Base-by-base conservation (phyloP, 2,797 vertebrate genomes). In the Anolis apletophallus region DNA sequence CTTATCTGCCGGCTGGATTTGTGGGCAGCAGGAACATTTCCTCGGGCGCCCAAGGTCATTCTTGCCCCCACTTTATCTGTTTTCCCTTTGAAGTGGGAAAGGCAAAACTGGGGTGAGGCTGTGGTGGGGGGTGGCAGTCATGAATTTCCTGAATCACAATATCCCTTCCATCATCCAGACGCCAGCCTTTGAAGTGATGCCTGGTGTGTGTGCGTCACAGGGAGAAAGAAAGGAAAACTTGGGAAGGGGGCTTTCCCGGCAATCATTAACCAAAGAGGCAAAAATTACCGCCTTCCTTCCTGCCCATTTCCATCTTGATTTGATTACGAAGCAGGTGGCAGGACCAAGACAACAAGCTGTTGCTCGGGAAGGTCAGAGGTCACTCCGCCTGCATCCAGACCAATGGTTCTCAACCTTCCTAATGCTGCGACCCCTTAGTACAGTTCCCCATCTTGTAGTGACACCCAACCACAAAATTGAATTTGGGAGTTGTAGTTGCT, bases 51-150 rank as follows among this genome's bases (percentile, higher is more conserved):
- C 71, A 80, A 80, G 80, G 61, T 79, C 80, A 46, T 55, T 83
- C 87, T 76, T 78, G 76, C 79, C 69, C 74, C 67, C 34, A 54
- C 78, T 87, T 86, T 83, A 79, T 82, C 85, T 77, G 72, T 64
- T 69, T 17, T 69, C 46, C 72, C 77, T 88, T 85, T 91, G 84
- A 92, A 88, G 89, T 85, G 71, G 71, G 69, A 57, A 77, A 84
- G 78, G 73, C 46, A 8, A 46, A 23, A 32, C 21, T 46, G n/a
- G 64, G 59, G 54, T n/a, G 32, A 10, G 57, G 23, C 5, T 3
- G 10, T 26, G 3, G 29, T 26, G n/a, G 59, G 34, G 40, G 81
- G 74, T 40, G 67, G 40, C 16, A 32, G 32, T 29, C 36, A 67
- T 78, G 84, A 67, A 79, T 78, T 85, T 85, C 87, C 67, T 68